Base-by-base conservation (phyloP, 2,113 vertebrate genomes). In the Rousettus leschenaultii region DNA sequence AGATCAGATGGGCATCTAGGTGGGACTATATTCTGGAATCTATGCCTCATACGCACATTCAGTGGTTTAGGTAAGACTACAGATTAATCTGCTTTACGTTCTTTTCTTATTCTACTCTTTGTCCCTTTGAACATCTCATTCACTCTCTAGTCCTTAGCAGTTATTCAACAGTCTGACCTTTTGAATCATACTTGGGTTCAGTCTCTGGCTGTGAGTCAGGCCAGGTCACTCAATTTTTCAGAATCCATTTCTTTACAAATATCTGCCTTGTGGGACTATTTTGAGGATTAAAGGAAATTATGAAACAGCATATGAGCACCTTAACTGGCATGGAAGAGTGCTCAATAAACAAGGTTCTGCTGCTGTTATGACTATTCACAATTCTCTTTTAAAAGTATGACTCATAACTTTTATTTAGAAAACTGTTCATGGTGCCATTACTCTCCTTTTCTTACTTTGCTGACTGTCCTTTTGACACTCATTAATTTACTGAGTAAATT, bases 21-120 rank as follows among this genome's bases (percentile, higher is more conserved):
- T 99, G 99, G 99, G 99, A 99, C 98, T 99, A 99, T 97, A 99
- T 99, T 98, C 98, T 99, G 98, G 99, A 99, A 96, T 99, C 99
- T 26, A 99, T 99, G 99, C 99, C 99, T 91, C 99, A 99, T 94
- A 99, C 99, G 73, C 99, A 99, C 95, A 99, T 99, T 98, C 99
- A 99, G 59, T 99, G 99, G 99, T 99, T 99, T 97, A 99, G 99
- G 99, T 99, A 97, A 99, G 98, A 95, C 95, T 78, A 35, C 7
- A 65, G 30, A 63, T 55, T 66, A 70, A 80, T 38, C 61, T 85
- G 33, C 40, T 71, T 95, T 73, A 70, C 30, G 10, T 74, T 71
- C 24, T 79, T 30, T 75, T 3, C 28, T 86, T 75, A 24, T 21
- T 93, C 57, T 75, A 3, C 12, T 24, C 53, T 45, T 59, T 63